Percentiles rank a stretch among this genome's conserved stretches.
phyloP scores from a whole-genome alignment of 2,888 invertebrate genomes.

The Apamea crenata region DNA sequence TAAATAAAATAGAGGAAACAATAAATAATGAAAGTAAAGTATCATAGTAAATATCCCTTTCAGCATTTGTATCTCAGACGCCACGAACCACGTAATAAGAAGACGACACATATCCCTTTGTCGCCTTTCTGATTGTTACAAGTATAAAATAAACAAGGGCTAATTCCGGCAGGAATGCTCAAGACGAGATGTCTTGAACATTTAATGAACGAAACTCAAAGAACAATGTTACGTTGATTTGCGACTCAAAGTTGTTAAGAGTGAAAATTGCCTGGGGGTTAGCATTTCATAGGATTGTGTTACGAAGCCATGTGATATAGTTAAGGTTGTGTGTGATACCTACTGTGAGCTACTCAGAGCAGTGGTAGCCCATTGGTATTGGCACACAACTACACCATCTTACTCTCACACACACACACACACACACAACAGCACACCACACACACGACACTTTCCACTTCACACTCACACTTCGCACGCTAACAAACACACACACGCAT shows the following conservation, averaged over 20 bases:
- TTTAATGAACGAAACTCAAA: conserved; percentile 77
- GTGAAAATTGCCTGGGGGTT: conserved; percentile 55
- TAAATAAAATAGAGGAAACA: not conserved
- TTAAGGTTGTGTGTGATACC: not conserved
- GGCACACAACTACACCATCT: too few species aligned
- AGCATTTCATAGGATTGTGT: conserved; percentile 35
- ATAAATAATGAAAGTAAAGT: not conserved
- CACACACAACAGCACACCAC: too few species aligned
- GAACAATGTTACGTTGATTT: conserved; percentile 75
- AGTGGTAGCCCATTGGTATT: too few species aligned
- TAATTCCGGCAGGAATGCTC: conserved; percentile 78
- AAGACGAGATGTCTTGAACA: conserved; percentile 73
- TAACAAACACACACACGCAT: too few species aligned
- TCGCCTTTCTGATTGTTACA: conserved; percentile 79
- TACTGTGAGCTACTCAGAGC: not conserved
- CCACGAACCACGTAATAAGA: conserved; percentile 57
- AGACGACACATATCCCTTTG: conserved; percentile 79
- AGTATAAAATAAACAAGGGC: conserved; percentile 84
- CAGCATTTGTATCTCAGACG: conserved; percentile 49
- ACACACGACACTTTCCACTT: too few species aligned
- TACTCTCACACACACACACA: too few species aligned
- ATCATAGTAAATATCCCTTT: not conserved
- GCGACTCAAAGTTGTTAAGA: conserved; percentile 66
- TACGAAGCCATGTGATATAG: conserved; percentile 26
- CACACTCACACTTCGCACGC: too few species aligned